phyloP scores from a whole-genome alignment of 2,113 vertebrate genomes.

The Caretta caretta region DNA sequence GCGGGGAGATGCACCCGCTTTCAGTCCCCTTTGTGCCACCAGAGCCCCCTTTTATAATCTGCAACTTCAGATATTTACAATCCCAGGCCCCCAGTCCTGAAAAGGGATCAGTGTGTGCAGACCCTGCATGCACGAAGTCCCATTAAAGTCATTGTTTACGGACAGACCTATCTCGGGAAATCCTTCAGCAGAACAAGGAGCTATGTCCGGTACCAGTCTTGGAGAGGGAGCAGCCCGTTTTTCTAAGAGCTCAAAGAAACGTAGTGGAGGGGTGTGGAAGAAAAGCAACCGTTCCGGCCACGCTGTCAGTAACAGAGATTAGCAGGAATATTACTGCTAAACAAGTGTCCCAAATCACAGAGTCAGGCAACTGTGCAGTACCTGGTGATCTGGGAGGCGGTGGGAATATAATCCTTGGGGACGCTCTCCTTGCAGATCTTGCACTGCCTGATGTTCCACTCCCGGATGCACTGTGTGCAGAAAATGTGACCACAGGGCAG shows the following conservation, averaged over 20 bases:
- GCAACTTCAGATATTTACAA: not conserved
- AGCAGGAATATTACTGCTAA: not conserved
- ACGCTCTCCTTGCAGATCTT: constrained; percentile 20
- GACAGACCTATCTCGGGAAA: not conserved
- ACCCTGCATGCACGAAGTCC: not conserved
- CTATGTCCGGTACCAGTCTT: not conserved
- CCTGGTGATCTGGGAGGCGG: not conserved
- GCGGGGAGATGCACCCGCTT: not conserved
- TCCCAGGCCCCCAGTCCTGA: not conserved
- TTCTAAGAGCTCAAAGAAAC: not conserved
- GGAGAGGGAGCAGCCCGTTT: not conserved
- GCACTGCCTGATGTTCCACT: not conserved
- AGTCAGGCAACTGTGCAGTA: not conserved
- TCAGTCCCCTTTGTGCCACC: not conserved
- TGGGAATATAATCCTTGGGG: not conserved
- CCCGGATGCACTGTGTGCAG: constrained; percentile 17
- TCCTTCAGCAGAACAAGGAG: not conserved
- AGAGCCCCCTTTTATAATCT: not conserved
- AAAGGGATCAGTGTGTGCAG: not conserved
- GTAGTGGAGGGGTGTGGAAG: not conserved
- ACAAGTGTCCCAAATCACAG: not conserved
- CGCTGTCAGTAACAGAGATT: not conserved
- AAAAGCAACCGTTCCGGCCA: not conserved
- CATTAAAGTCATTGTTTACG: not conserved
- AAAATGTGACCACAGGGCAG: constrained; percentile 51